Conservation (phyloP, 2,797 vertebrate species). For the Manis javanica region DNA sequence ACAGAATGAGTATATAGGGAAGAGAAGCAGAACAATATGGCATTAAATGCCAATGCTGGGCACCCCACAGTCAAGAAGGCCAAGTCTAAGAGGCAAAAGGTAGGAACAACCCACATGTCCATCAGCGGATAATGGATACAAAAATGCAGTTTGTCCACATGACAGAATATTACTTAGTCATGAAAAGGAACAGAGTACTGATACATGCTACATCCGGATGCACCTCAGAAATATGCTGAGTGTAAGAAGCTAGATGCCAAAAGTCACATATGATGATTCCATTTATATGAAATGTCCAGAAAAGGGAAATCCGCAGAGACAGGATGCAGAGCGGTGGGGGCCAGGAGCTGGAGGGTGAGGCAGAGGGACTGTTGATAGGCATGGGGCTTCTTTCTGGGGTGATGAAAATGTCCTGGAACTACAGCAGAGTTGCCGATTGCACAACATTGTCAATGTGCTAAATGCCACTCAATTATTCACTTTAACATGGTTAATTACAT, state of each 20-base stretch:
- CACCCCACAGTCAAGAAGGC: not conserved
- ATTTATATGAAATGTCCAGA: not conserved
- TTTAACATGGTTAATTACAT: not conserved
- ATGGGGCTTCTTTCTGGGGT: not conserved
- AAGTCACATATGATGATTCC: not conserved
- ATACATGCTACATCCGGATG: rapidly evolving
- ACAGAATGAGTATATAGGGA: not conserved
- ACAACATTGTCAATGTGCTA: not conserved
- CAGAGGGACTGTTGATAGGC: not conserved
- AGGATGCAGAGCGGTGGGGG: not conserved
- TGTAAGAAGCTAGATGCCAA: not conserved
- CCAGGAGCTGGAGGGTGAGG: not conserved
- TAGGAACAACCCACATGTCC: not conserved
- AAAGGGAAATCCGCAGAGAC: not conserved
- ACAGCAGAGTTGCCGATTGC: not conserved
- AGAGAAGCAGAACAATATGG: not conserved
- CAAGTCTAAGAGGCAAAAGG: not conserved
- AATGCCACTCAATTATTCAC: not conserved
- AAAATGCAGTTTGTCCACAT: not conserved
- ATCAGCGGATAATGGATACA: not conserved
- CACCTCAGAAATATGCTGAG: not conserved
- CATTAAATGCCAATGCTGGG: not conserved
- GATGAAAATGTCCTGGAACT: not conserved
- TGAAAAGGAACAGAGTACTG: not conserved
- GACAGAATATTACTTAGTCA: not conserved